Percentiles rank a stretch among this genome's conserved stretches.
Evolutionary conservation across 2,113 vertebrate species (phyloP).

Genomic region (Xiphophorus couchianus): DNA sequence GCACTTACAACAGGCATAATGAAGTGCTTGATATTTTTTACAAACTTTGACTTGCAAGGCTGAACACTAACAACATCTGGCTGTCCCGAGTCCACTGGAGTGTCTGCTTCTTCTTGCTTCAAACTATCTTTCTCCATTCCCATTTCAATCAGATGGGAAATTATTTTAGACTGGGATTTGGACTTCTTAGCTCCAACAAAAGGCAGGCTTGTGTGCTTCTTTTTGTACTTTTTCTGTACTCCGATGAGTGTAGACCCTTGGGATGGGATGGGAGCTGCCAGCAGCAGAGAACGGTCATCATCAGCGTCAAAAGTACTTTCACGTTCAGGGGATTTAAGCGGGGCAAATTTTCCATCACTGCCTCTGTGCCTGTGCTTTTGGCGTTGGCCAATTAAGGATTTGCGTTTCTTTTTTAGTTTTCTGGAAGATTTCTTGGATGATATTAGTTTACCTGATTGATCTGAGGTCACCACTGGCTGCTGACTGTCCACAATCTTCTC

Average conservation of each 20-base stretch:
- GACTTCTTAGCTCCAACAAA: conserved; percentile 63
- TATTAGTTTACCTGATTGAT: conserved; percentile 41
- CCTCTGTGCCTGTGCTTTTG: conserved; percentile 72
- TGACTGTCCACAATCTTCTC: neutral
- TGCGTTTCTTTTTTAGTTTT: conserved; percentile 75
- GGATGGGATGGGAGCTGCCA: conserved; percentile 17
- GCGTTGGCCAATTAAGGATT: conserved; percentile 74
- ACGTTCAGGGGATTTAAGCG: conserved; percentile 39
- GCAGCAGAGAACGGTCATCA: conserved; percentile 18
- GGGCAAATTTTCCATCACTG: conserved; percentile 67
- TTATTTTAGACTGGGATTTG: conserved; percentile 53
- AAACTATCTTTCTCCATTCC: conserved; percentile 68
- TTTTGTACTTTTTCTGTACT: conserved; percentile 77
- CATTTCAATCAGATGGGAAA: conserved; percentile 76
- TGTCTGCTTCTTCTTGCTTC: conserved; percentile 76
- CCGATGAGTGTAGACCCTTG: conserved; percentile 66
- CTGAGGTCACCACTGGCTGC: conserved; percentile 47
- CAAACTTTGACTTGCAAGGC: conserved; percentile 83
- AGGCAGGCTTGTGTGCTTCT: conserved; percentile 60
- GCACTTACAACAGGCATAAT: conserved; percentile 92
- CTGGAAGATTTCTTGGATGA: conserved; percentile 47
- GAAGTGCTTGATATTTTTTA: conserved; percentile 91
- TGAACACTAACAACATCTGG: conserved; percentile 53
- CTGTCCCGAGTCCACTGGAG: conserved; percentile 67
- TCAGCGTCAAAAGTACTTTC: conserved; percentile 21